Base-by-base conservation (phyloP, 2,888 invertebrate species). In the Drosophila gaucha region DNA sequence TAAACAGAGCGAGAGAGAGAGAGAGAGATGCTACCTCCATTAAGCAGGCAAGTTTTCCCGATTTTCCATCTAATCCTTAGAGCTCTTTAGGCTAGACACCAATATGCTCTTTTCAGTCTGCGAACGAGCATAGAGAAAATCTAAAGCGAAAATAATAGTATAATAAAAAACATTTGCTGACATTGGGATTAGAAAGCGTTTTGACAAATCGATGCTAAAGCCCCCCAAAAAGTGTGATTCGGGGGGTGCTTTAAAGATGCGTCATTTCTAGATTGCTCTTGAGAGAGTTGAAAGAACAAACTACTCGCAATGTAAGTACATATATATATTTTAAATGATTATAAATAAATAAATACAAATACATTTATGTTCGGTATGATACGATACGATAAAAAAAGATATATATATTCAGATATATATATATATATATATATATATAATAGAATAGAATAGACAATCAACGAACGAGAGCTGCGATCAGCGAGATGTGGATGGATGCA, bases 291-390 rank as follows among this genome's bases (percentile, higher is more conserved):
- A 30, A 56, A 22, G 39, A 12, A n/a, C n/a, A 38, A 22, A 46
- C 30, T 20, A 10, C 39, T 39, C 36, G 18, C 59, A 56, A 41
- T 55, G 30, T 69, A 57, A 50, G 56, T 69, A 63, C 56, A 70
- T 47, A 58, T 38, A 47, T 14, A 18, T 63, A 64, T 74, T 88
- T 76, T 59, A 76, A 80, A 84, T 80, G 87, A 82, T 88, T 86
- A 86, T 82, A 73, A 70, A 83, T 82, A 86, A 83, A 82, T 85
- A 82, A 74, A 85, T 85, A 86, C 84, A 77, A 69, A 87, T 88
- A 86, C 64, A 69, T 64, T 79, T 80, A 73, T 57, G 58, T 71
- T 76, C 58, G 65, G 56, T 65, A 65, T 55, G 54, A 74, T 55
- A 68, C 31, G n/a, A 22, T 22, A 24, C 2, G 9, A 14, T 14